Evolutionary conservation across 2,888 invertebrate genomes (phyloP).

Genomic region (Boloria euphrosyne): DNA sequence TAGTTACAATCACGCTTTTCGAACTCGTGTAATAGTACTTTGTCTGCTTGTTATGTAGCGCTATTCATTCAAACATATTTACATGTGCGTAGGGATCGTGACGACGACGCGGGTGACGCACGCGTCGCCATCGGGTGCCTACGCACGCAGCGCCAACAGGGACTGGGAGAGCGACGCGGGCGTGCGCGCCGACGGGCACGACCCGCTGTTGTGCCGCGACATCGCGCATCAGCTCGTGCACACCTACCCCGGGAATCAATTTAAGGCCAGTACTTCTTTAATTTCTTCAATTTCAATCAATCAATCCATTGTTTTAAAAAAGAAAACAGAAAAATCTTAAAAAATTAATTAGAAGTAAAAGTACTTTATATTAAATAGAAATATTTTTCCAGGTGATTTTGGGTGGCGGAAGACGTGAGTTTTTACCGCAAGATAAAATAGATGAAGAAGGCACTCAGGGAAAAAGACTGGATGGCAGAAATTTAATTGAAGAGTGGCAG

Average conservation of each 20-base stretch:
- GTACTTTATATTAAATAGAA: too few species aligned
- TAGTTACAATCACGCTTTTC: background rate
- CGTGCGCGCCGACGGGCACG: slow-evolving; percentile 52
- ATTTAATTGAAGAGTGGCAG: slow-evolving; percentile 87
- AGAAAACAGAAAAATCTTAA: background rate
- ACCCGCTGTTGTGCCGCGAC: slow-evolving; percentile 69
- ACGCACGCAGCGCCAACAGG: slow-evolving; percentile 85
- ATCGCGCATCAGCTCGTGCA: slow-evolving; percentile 42
- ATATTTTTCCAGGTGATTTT: slow-evolving; percentile 81
- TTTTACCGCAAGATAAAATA: slow-evolving; percentile 78
- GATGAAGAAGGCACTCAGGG: slow-evolving; percentile 80
- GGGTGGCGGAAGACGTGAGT: slow-evolving; percentile 87
- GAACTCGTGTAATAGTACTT: background rate
- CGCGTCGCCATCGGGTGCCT: slow-evolving; percentile 85
- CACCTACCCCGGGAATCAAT: slow-evolving; percentile 34
- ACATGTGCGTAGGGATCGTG: slow-evolving; percentile 79
- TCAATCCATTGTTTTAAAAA: background rate
- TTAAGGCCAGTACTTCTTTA: slow-evolving; percentile 32
- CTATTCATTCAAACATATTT: background rate
- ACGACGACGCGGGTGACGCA: slow-evolving; percentile 91
- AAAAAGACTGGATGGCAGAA: slow-evolving; percentile 80
- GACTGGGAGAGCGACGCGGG: slow-evolving; percentile 88
- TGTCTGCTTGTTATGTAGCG: too few species aligned
- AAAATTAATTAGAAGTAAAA: background rate
- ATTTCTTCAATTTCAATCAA: background rate